Conservation (phyloP, 2,888 invertebrate genomes). For the Heliconius sara region DNA sequence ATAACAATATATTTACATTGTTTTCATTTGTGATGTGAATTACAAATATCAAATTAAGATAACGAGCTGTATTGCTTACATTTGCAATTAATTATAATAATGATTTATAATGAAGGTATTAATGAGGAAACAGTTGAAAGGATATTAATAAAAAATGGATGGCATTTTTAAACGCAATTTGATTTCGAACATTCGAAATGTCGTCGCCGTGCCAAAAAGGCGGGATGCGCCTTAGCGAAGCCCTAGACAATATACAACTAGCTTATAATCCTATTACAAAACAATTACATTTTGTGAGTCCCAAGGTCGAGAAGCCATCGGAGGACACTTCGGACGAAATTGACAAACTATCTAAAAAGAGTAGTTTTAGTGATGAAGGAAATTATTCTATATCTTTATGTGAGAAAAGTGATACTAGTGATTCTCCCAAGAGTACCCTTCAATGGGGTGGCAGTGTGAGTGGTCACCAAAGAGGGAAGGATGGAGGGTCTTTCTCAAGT, state of each 20-base stretch:
- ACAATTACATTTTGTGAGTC: constrained; percentile 86
- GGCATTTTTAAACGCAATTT: constrained; percentile 57
- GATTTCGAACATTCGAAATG: constrained; percentile 62
- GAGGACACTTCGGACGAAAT: constrained; percentile 69
- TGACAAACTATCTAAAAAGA: constrained; percentile 79
- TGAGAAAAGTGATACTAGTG: constrained; percentile 81
- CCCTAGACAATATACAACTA: constrained; percentile 88
- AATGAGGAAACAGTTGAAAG: constrained; percentile 32
- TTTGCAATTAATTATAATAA: constrained; percentile 41
- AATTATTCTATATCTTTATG: constrained; percentile 80
- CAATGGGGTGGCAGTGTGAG: constrained; percentile 78
- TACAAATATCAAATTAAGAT: constrained; percentile 45
- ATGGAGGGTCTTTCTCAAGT: constrained; percentile 87
- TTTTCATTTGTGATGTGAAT: constrained; percentile 46
- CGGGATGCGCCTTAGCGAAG: constrained; percentile 86
- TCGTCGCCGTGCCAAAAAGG: constrained; percentile 78
- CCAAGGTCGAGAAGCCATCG: constrained; percentile 68
- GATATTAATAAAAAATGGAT: constrained; percentile 59
- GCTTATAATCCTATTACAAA: constrained; percentile 90
- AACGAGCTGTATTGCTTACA: constrained; percentile 36
- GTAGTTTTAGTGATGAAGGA: constrained; percentile 81
- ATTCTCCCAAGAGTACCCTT: constrained; percentile 79
- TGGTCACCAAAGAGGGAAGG: constrained; percentile 82
- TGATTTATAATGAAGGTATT: constrained; percentile 41
- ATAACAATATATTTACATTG: constrained; percentile 44